phyloP scores from a whole-genome alignment of 2,888 invertebrate species.

The Caenorhabditis macrosperma region DNA sequence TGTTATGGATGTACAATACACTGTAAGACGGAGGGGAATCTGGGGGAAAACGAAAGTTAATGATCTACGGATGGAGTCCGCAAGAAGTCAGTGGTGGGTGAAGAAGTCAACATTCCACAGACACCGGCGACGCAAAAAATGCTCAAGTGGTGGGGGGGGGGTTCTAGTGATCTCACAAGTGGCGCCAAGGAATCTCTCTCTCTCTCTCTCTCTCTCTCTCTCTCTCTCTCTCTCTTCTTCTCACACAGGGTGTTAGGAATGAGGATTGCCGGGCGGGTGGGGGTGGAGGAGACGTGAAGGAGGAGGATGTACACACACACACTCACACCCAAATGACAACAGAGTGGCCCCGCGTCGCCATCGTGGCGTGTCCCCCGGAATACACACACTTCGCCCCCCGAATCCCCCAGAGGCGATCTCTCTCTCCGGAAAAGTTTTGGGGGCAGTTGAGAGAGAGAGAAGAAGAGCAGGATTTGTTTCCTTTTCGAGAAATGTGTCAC shows the following conservation, averaged over 20 bases:
- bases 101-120: too few relatives aligned
- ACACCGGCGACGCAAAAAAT: too few relatives aligned
- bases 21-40: too few relatives aligned
- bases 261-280: neutral
- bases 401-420: conserved; percentile 53
- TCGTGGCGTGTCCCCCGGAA: conserved; percentile 26
- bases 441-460: conserved; percentile 29
- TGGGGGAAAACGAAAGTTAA: too few relatives aligned
- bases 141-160: too few relatives aligned
- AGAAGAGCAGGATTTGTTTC: conserved; percentile 50
- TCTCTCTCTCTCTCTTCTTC: conserved; percentile 3
- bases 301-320: conserved; percentile 31
- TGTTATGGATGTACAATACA: too few relatives aligned
- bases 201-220: too few relatives aligned
- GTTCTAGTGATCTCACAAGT: too few relatives aligned
- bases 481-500: conserved; percentile 36
- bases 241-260: conserved; percentile 23
- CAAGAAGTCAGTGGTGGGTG: too few relatives aligned
- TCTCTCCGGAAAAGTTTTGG: conserved; percentile 44
- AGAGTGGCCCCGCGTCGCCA: neutral
- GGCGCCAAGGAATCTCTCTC: too few relatives aligned
- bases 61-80: too few relatives aligned
- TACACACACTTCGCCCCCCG: conserved; percentile 41
- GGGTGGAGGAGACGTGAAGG: neutral
- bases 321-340: conserved; percentile 23